These are phyloP conservation scores for Selene dorsalis DNA, from an alignment of 2,797 vertebrate genomes.

Conservation along the genomic window DNA sequence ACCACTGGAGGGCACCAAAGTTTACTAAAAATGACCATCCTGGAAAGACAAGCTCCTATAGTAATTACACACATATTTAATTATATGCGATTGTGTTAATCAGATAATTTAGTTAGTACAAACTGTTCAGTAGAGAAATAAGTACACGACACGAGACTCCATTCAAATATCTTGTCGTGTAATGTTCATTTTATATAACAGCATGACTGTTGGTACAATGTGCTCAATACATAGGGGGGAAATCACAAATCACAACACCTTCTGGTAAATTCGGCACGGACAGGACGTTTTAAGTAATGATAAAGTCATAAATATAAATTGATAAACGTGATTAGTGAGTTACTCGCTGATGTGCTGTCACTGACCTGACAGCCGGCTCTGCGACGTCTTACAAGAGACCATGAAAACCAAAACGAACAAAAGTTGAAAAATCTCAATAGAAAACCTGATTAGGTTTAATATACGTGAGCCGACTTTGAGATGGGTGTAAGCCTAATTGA, in stretches of 20 bases:
- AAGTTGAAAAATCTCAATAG: neutral
- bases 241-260: accelerated
- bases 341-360: too few species aligned
- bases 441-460: accelerated
- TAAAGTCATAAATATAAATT: neutral
- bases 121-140: too few species aligned
- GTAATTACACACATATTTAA: neutral
- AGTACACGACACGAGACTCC: neutral
- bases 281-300: neutral
- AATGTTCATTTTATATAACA: too few species aligned
- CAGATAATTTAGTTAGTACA: neutral
- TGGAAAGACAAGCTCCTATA: neutral
- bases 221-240: accelerated
- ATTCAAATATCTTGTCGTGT: neutral
- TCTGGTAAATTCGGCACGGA: neutral
- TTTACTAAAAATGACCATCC: neutral
- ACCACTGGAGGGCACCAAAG: constrained; percentile 13
- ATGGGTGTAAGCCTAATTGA: accelerated
- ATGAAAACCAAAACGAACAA: neutral
- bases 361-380: neutral
- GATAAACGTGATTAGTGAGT: neutral
- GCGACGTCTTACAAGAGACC: neutral
- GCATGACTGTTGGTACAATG: accelerated
- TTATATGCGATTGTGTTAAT: neutral
- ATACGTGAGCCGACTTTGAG: neutral